These are phyloP conservation scores for Drosophila lowei DNA, from an alignment of 1,140 invertebrate genomes.

Conservation along the genomic window DNA sequence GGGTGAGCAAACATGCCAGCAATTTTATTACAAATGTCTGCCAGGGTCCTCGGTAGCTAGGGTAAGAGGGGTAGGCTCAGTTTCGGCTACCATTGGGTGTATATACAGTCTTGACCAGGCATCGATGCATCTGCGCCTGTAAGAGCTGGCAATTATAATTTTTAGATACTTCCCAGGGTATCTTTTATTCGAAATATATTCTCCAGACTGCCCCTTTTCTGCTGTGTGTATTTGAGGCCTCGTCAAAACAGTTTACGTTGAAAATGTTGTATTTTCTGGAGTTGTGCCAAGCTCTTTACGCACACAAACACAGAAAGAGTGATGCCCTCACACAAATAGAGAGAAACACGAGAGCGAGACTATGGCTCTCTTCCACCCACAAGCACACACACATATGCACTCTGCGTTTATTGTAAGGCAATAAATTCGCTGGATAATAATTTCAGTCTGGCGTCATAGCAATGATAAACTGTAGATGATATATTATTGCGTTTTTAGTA, in stretches of 20 bases:
- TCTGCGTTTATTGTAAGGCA: conserved; percentile 78
- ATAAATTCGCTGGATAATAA: conserved; percentile 82
- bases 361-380: conserved; percentile 8
- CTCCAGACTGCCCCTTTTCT: too few species aligned
- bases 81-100: too few species aligned
- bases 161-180: too few species aligned
- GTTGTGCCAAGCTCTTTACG: conserved; percentile 15
- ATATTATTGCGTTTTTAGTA: conserved; percentile 81
- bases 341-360: too few species aligned
- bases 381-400: conserved; percentile 42
- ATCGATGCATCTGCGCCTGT: too few species aligned
- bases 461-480: conserved; percentile 83
- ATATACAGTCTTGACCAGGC: too few species aligned
- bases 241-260: conserved; percentile 58
- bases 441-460: conserved; percentile 82
- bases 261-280: conserved; percentile 54
- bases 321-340: too few species aligned
- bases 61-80: too few species aligned
- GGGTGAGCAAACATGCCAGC: background rate
- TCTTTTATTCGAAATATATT: conserved; percentile 1
- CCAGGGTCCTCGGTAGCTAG: background rate
- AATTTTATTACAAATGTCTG: conserved; percentile 32
- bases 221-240: conserved; percentile 44
- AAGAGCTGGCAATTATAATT: too few species aligned
- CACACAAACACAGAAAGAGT: conserved; percentile 17